Conservation (phyloP, 2,888 invertebrate species). For the Sympetrum striolatum region DNA sequence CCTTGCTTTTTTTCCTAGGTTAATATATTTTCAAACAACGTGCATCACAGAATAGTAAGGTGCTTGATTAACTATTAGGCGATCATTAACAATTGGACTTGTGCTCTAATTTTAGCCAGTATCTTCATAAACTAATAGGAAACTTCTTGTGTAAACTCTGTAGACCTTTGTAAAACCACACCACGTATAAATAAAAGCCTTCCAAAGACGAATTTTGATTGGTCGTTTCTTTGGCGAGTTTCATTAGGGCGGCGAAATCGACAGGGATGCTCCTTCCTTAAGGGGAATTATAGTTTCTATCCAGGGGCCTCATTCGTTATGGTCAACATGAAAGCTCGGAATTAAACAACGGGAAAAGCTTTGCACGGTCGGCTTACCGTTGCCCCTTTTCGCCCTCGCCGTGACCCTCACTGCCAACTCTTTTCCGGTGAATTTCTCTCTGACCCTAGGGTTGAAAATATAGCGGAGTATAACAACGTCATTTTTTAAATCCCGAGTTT, state of each 20-base stretch:
- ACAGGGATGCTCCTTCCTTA: not conserved
- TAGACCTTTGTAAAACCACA: not conserved
- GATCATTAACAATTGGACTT: too few relatives aligned
- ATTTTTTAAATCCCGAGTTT: not conserved
- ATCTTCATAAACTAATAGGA: not conserved
- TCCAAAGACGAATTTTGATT: not conserved
- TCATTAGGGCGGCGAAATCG: not conserved
- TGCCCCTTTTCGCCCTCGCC: not conserved
- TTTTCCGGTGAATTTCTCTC: not conserved
- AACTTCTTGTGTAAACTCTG: not conserved
- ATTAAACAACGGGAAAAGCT: not conserved
- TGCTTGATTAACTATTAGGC: too few relatives aligned
- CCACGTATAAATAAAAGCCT: not conserved
- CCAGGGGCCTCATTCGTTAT: conserved; percentile 6
- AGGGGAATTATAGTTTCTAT: not conserved
- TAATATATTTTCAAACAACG: too few relatives aligned
- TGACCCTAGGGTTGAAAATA: not conserved
- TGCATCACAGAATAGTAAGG: too few relatives aligned
- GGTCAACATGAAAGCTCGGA: not conserved
- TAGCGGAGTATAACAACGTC: not conserved
- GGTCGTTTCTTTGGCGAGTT: not conserved
- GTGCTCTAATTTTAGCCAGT: too few relatives aligned
- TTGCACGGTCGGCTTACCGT: not conserved
- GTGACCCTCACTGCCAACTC: not conserved
- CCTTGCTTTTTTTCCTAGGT: too few relatives aligned